A percentile compares a stretch with the other conserved stretches of the same genome.
phyloP scores from a whole-genome alignment of 2,113 vertebrate species.

The Tylochromis polylepis region DNA sequence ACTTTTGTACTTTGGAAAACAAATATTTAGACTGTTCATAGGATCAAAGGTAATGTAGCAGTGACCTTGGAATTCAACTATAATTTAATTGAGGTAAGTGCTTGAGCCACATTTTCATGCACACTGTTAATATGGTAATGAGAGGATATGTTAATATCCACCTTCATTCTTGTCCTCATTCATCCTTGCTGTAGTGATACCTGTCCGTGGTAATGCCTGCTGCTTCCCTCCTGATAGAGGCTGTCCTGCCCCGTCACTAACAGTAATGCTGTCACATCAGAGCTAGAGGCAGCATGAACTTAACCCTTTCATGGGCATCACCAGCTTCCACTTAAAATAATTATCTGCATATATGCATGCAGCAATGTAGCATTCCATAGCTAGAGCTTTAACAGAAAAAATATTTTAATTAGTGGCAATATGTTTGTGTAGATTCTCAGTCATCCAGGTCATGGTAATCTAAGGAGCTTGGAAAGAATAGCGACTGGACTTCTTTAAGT shows the following conservation, averaged over 20 bases:
- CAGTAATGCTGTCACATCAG: background rate
- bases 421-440: background rate
- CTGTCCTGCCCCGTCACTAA: background rate
- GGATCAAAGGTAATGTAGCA: background rate
- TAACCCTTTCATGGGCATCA: background rate
- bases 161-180: conserved; percentile 40
- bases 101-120: conserved; percentile 27
- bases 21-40: background rate
- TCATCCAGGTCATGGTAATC: background rate
- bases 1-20: background rate
- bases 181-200: conserved; percentile 24
- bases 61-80: conserved; percentile 43
- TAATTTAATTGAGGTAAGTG: conserved; percentile 40
- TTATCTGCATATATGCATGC: background rate
- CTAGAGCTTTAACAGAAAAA: background rate
- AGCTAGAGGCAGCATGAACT: background rate
- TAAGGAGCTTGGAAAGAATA: background rate
- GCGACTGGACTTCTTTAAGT: background rate
- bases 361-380: background rate
- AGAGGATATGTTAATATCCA: conserved; percentile 45
- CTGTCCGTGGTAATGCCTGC: conserved; percentile 3
- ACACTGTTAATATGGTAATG: conserved; percentile 47
- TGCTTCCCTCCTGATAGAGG: conserved; percentile 25
- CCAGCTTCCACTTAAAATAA: background rate
- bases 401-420: background rate